Evolutionary conservation across 2,113 vertebrate genomes (phyloP), one percentile per base, ranked within the genome.

Genomic region (Chaetura pelagica): DNA sequence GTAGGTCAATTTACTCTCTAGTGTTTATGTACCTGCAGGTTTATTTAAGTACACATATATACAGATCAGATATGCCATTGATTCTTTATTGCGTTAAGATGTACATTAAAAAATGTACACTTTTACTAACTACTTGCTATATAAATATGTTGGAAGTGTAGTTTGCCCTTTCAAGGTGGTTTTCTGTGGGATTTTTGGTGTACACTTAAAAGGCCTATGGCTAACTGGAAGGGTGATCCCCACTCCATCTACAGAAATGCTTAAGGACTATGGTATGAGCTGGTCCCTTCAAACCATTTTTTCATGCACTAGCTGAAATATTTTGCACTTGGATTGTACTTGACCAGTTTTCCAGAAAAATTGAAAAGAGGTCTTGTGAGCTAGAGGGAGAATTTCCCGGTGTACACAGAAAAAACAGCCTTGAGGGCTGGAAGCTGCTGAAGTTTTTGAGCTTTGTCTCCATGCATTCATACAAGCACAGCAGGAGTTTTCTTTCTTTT

Each of bases 321-420:
- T 71, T 86, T 93, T 91, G 58, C 82, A 83, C 80, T 74, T 90
- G 77, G 83, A 64, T 93, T 94, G 40, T 68, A 32, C 84, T 92
- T 1, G 57, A 68, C 85, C 68, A 40, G 72, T 94, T 96, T 89
- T 94, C 90, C 84, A 94, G 88, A 87, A 87, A 95, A 90, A 84
- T 35, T 61, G 87, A 87, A 93, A 94, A 92, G 62, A 73, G 64
- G 76, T 77, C 76, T 76, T 69, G 81, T 44, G 88, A 96, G 88
- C 83, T 93, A 24, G 73, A 93, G 83, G 79, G 85, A 96, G 73
- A 87, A 84, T 93, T 95, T 95, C 92, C 92, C 83, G 54, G 96
- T 97, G 96, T 94, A 96, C 96, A 88, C 96, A 95, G 86, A 92
- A 96, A 96, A 96, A 88, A 2, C 92, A 92, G 96, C 92, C 94